Conservation (phyloP, 2,888 invertebrate species). For the Oscheius myriophilus region DNA sequence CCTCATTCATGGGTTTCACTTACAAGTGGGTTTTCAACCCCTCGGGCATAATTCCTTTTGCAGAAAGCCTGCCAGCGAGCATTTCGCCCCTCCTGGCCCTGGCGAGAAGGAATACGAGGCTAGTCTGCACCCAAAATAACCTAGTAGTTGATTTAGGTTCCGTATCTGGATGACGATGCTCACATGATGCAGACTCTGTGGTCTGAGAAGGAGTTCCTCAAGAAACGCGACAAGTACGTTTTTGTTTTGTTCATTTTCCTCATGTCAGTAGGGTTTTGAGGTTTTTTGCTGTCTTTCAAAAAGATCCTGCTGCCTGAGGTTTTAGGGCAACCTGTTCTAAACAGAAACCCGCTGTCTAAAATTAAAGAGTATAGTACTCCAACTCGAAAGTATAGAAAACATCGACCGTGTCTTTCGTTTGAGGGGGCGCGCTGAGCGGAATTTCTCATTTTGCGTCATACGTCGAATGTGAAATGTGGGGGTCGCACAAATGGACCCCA, state of each 20-base stretch:
- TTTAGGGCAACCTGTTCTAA: too few relatives aligned
- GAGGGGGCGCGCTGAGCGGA: too few relatives aligned
- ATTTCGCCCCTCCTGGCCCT: conserved; percentile 46
- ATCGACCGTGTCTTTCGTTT: too few relatives aligned
- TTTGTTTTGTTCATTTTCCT: not conserved
- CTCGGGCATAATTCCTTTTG: conserved; percentile 10
- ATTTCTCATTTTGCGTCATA: too few relatives aligned
- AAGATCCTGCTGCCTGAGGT: too few relatives aligned
- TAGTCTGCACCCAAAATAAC: not conserved
- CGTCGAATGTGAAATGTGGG: too few relatives aligned
- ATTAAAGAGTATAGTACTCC: too few relatives aligned
- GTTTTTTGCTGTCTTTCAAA: too few relatives aligned
- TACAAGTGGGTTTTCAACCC: conserved; percentile 51
- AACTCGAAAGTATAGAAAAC: too few relatives aligned
- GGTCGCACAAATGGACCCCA: too few relatives aligned
- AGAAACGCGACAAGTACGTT: conserved; percentile 44
- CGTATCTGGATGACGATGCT: conserved; percentile 68
- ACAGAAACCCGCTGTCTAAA: too few relatives aligned
- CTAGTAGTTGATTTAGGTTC: conserved; percentile 32
- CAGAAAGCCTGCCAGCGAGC: conserved; percentile 63
- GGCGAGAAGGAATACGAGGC: conserved; percentile 65
- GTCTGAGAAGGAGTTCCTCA: conserved; percentile 64
- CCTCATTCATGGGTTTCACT: conserved; percentile 68
- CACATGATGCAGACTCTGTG: conserved; percentile 68
- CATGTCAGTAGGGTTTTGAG: not conserved